Base-by-base conservation (phyloP, 2,113 vertebrate genomes). In the Chunga burmeisteri region DNA sequence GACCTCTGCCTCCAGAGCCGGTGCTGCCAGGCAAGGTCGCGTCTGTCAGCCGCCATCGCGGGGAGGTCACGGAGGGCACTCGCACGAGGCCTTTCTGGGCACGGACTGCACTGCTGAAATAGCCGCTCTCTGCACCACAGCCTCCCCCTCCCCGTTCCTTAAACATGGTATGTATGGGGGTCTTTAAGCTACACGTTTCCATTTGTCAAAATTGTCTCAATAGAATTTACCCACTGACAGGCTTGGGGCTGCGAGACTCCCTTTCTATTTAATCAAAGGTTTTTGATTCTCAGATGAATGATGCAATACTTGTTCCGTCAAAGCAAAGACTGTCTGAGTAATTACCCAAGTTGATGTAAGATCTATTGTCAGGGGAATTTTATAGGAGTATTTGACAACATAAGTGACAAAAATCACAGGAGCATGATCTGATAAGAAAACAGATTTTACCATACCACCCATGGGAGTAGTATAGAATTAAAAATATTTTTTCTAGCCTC, bases 371-470 rank as follows among this genome's bases (percentile, higher is more conserved):
- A 77, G 71, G 94, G 94, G 93, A 95, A 50, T 94, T 81, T 55
- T 56, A 22, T 2, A 29, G 29, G 66, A 93, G 53, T 44, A 40
- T 92, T 90, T 97, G 95, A 96, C 96, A 97, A 80, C 0, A 0
- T n/a, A 78, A 90, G 77, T 97, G 95, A 89, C 95, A 95, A 90
- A 96, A 97, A 89, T 49, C 81, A 85, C 81, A 87, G 93, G 73
- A 94, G 73, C 96, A 44, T 91, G 89, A 50, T 96, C 86, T 58
- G 87, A 80, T 80, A 94, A 90, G 67, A 94, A 90, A 97, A 93
- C 91, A 94, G 78, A 93, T 91, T 93, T 97, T 86, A 80, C 81
- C 79, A 23, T 53, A 26, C 22, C 42, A 82, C 94, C 58, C 96
- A 44, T 73, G 87, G 91, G 93, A 96, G 47, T 77, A 86, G 55